Base-by-base conservation (phyloP, 2,888 invertebrate genomes). In the Rhagonycha fulva region DNA sequence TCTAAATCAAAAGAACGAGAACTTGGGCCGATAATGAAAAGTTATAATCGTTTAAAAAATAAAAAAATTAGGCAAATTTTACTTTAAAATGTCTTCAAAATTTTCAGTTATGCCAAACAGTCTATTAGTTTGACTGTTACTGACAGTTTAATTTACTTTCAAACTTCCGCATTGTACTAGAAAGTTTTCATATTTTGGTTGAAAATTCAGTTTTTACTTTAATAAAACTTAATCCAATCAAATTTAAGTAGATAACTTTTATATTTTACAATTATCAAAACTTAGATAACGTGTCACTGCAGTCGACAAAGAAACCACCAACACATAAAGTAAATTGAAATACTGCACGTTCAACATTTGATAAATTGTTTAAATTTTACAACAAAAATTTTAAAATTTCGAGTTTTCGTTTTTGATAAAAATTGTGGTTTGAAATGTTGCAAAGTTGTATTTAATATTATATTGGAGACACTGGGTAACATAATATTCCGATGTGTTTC, bases 161-260 rank as follows among this genome's bases (percentile, higher is more conserved):
- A 66, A 66, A 66, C 63, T 66, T 66, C 1, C 3, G 63, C 63
- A 66, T 66, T 66, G 63, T 66, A 66, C 23, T 66, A 66, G 12
- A 66, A 66, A 66, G 63, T 66, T 66, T 66, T 66, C 24, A 66
- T 66, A 66, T 66, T 66, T 66, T 66, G 63, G 63, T 66, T 66
- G 24, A 26, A 66, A 66, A 66, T 66, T 66, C 63, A 24, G 14
- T 66, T 66, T 66, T 66, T 66, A 66, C 63, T 66, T 66, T 26
- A 66, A 66, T 66, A 66, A 66, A 66, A 66, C 26, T 66, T 66
- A 66, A 66, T 66, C 24, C 24, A 66, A 66, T 23, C 63, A 66
- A 66, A 66, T 26, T 24, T 66, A 66, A 66, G 63, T 26, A 19
- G 63, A 66, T 66, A 66, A 66, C 63, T 66, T 66, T 66, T 26